Evolutionary conservation across 2,888 invertebrate genomes (phyloP).

Genomic region (Leucoma salicis): DNA sequence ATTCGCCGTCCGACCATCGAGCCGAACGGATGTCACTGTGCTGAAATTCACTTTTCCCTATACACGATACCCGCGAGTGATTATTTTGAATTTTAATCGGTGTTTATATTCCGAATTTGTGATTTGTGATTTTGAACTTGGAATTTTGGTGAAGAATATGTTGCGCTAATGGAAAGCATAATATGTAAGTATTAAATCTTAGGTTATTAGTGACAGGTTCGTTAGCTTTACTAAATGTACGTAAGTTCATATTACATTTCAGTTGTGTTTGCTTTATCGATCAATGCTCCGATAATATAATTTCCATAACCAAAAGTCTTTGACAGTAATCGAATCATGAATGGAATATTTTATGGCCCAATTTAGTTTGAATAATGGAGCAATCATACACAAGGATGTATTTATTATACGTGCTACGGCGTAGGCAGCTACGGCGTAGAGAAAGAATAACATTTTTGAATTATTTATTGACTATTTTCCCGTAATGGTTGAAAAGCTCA

Average conservation of each 20-base stretch:
- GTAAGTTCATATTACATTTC: no score
- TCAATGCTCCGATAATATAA: no score
- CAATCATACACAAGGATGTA: neutral
- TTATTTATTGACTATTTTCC: no score
- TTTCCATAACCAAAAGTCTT: no score
- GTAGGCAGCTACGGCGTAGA: conserved; percentile 1
- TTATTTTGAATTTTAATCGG: conserved; percentile 41
- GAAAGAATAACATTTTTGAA: no score
- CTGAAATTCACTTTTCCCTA: conserved; percentile 5
- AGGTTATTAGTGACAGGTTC: neutral
- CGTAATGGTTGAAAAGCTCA: no score
- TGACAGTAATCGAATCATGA: no score
- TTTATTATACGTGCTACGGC: neutral
- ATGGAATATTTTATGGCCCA: neutral
- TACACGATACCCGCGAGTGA: conserved; percentile 49
- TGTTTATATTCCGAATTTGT: conserved; percentile 59
- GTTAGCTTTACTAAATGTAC: no score
- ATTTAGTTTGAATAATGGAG: conserved; percentile 2
- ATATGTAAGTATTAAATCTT: neutral
- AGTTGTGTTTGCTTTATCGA: no score
- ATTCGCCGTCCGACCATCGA: conserved; percentile 57
- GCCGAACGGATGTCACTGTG: conserved; percentile 40
- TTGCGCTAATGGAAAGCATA: conserved; percentile 1
- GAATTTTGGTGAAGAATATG: no score
- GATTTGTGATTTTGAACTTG: conserved; percentile 47